Evolutionary conservation across 2,113 vertebrate genomes (phyloP).

Genomic region (Oxyura jamaicensis): DNA sequence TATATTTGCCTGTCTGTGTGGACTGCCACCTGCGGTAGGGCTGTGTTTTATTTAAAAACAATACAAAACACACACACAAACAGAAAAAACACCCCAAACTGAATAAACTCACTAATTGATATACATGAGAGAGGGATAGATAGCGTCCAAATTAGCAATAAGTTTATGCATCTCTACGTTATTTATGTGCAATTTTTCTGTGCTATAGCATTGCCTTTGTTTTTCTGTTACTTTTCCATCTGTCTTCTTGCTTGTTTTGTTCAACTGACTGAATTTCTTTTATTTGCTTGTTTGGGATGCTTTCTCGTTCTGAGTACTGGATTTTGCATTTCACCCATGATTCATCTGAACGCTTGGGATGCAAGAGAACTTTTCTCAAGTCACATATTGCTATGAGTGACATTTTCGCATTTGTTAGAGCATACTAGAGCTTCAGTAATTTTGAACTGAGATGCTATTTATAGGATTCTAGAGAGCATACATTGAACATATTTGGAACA

Average conservation of each 20-base stretch:
- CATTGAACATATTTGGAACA: not conserved
- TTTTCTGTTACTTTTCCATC: not conserved
- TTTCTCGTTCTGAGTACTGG: not conserved
- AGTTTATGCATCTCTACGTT: not conserved
- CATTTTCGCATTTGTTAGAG: not conserved
- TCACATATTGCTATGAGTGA: not conserved
- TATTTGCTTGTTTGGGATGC: not conserved
- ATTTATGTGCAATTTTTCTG: not conserved
- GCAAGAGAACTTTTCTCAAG: not conserved
- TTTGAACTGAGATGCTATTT: not conserved
- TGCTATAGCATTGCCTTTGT: not conserved
- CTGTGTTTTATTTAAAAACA: not conserved
- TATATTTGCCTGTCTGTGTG: not conserved
- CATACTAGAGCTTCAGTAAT: not conserved
- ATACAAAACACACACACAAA: no score
- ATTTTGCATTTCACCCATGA: not conserved
- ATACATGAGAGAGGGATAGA: not conserved
- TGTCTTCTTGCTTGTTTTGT: not conserved
- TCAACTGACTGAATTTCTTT: not conserved
- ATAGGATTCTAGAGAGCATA: not conserved
- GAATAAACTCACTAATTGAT: not conserved
- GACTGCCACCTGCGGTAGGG: not conserved
- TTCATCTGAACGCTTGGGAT: not conserved
- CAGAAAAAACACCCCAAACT: not conserved
- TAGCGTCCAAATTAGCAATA: not conserved